Base-by-base conservation (phyloP, 2,888 invertebrate species). In the Gandaritis pyraliata region DNA sequence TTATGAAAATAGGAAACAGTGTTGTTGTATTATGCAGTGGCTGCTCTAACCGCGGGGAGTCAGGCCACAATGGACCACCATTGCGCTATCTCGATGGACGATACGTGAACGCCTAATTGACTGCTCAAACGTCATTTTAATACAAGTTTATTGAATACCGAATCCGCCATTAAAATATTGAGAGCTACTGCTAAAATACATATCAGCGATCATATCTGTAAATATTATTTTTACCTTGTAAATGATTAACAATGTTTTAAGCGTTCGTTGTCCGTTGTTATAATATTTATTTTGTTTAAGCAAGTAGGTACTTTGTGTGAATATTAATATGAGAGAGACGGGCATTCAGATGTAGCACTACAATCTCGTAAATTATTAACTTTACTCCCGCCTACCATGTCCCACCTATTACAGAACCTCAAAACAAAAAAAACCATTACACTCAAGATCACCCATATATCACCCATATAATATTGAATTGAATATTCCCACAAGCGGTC, bases 31-130 rank as follows among this genome's bases (percentile, higher is more conserved):
- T 87, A 86, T 87, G 75, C 73, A 72, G 72, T 72, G 75, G 78
- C 76, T 76, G 76, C 75, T 72, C 71, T 75, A 83, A 79, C 87
- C 80, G 67, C 89, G 81, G 83, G 83, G 87, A 72, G 83, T 76
- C 85, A 66, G 60, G 61, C 82, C 79, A 92, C 91, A 92, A 92
- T 92, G 89, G 87, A 83, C 91, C 91, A 87, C 91, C 90, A 92
- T 92, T 72, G 83, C 78, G 86, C 82, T 90, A 90, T 90, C 90
- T 86, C 86, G 90, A 90, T 89, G 87, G 86, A 83, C 90, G 87
- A 87, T 89, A 88, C 84, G 82, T 86, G 80, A 62, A 85, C 89
- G 90, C 90, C 87, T 89, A 90, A 91, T 92, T 91, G 91, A 91
- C 85, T 90, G 80, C 90, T 90, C 88, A 90, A 90, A 89, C 78